phyloP scores from a whole-genome alignment of 2,888 invertebrate genomes.

The Pollenia labialis region DNA sequence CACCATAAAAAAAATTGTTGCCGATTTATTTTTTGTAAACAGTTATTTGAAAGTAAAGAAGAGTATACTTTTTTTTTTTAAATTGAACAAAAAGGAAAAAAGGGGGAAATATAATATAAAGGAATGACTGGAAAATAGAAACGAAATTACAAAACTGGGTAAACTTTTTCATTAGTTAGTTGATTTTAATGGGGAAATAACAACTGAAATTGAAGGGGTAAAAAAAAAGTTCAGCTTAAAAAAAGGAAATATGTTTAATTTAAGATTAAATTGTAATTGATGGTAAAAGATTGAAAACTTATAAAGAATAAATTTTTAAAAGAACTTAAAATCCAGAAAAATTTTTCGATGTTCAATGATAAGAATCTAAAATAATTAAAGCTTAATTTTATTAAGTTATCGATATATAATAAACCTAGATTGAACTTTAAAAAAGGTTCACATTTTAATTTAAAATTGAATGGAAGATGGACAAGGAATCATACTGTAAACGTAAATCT shows the following conservation, averaged over 20 bases:
- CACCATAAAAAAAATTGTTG: conserved; percentile 10
- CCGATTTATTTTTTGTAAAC: conserved; percentile 13
- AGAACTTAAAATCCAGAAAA: too few species aligned
- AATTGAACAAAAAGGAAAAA: not conserved
- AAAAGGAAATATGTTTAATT: not conserved
- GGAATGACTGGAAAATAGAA: not conserved
- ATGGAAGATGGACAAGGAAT: too few species aligned
- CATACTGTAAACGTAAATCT: too few species aligned
- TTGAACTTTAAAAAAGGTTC: too few species aligned
- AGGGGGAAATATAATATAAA: not conserved
- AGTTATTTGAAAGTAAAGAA: conserved; percentile 6
- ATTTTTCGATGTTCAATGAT: too few species aligned
- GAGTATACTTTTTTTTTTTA: not conserved
- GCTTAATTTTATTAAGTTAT: too few species aligned
- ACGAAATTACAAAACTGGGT: not conserved
- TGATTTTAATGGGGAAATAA: not conserved
- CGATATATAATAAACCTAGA: too few species aligned
- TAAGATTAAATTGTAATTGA: not conserved
- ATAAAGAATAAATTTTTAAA: too few species aligned
- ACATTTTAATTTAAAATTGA: too few species aligned
- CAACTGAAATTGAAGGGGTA: not conserved
- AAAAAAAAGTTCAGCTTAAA: too few species aligned
- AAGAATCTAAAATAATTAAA: too few species aligned
- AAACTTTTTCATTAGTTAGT: not conserved
- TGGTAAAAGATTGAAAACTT: too few species aligned